These are phyloP conservation scores for Thinocorus orbignyianus DNA, from an alignment of 2,113 vertebrate genomes.

Conservation along the genomic window DNA sequence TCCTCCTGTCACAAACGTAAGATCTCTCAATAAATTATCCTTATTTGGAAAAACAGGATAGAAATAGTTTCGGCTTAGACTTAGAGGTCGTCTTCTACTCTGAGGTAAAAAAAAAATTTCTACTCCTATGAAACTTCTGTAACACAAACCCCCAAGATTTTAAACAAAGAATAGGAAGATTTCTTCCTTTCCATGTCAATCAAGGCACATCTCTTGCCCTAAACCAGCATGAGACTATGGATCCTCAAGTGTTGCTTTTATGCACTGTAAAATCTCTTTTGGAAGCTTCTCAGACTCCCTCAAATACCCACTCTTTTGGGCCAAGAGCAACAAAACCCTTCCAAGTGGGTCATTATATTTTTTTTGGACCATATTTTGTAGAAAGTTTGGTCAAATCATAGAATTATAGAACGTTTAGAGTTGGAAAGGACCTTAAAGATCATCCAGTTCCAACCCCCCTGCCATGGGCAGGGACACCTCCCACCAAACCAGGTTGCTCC, in stretches of 20 bases:
- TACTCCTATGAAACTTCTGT: background rate
- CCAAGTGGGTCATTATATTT: background rate
- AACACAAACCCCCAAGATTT: background rate
- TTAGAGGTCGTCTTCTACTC: background rate
- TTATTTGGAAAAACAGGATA: background rate
- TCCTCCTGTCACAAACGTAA: rapidly evolving
- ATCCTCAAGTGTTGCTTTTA: background rate
- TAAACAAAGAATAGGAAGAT: background rate
- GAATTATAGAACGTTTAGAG: too few species aligned
- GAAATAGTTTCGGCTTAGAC: background rate
- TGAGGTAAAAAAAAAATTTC: background rate
- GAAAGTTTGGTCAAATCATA: background rate
- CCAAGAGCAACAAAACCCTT: background rate
- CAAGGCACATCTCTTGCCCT: background rate
- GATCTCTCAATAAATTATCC: background rate
- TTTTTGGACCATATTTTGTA: rapidly evolving
- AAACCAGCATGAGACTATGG: background rate
- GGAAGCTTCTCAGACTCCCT: background rate
- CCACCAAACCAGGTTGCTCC: too few species aligned
- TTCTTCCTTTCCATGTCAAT: background rate
- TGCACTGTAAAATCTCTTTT: background rate
- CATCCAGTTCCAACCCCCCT: too few species aligned
- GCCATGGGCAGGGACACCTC: too few species aligned
- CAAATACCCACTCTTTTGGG: background rate
- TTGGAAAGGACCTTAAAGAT: too few species aligned